Base-by-base conservation (phyloP, 2,797 vertebrate genomes). In the Lepus oiostolus region DNA sequence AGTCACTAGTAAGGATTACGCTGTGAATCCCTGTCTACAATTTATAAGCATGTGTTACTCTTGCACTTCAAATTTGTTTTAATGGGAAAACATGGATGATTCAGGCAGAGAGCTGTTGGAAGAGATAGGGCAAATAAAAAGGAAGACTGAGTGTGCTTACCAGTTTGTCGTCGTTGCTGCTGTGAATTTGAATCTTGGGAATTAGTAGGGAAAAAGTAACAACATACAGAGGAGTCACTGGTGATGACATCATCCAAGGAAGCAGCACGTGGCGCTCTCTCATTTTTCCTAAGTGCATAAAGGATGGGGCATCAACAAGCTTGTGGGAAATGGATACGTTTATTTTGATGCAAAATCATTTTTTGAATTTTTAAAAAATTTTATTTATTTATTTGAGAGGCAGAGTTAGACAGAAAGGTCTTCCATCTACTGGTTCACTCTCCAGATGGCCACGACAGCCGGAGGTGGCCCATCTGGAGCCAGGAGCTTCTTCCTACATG, bases 1-100 rank as follows among this genome's bases (percentile, higher is more conserved):
- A 91, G 7, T 95, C 58, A 75, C 77, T 93, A 85, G 60, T 35
- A 38, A 91, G 75, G 32, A 76, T 84, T 92, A 86, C 94, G 7
- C 50, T 81, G 17, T 92, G 68, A 91, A 67, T 94, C 9, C 50
- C n/a, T 87, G 35, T 50, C 52, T 91, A 7, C 26, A 38, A 86
- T 94, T 95, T 95, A 74, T 74, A 84, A 76, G 11, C n/a, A 19
- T 72, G 14, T 67, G 28, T 93, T 88, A 68, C 65, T 76, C 38
- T 81, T 65, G 93, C 35, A 63, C 50, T 85, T 88, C 47, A 94
- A 12, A 7, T 84, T 86, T 54, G 35, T 71, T 72, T 76, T 32
- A 63, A 30, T 83, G 28, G 86, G 42, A 95, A 85, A 92, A 12
- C 17, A 72, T 93, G 38, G 30, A 68, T 79, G 28, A 26, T 88